Evolutionary conservation across 2,113 vertebrate genomes (phyloP).

Genomic region (Saguinus midas): DNA sequence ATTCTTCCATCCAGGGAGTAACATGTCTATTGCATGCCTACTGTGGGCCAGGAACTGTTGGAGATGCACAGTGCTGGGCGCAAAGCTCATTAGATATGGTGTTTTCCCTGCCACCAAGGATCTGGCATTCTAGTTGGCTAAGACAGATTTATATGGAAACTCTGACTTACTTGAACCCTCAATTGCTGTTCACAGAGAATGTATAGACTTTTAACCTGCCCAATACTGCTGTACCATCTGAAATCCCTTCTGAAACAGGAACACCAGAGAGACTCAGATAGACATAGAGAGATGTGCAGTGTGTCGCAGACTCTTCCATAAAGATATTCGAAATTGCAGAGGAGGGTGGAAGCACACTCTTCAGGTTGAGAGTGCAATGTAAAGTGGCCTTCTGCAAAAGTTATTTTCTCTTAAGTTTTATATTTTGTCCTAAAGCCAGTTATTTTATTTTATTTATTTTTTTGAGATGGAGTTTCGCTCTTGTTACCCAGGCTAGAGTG

Average conservation of each 20-base stretch:
- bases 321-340: neutral
- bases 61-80: neutral
- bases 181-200: neutral
- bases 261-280: neutral
- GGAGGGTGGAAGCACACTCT: neutral
- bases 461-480: no score
- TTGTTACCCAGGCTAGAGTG: no score
- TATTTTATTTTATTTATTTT: neutral
- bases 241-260: neutral
- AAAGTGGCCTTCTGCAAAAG: neutral
- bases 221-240: neutral
- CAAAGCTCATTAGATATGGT: neutral
- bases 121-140: neutral
- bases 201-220: neutral
- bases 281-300: neutral
- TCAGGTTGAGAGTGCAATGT: neutral
- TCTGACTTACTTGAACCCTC: neutral
- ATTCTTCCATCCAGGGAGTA: neutral
- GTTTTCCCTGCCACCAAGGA: neutral
- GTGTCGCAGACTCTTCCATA: neutral
- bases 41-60: neutral
- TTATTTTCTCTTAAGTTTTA: neutral
- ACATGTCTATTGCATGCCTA: fast-evolving
- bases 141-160: neutral
- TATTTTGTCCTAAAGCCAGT: neutral